Conservation (phyloP, 1,140 invertebrate genomes). For the Cherax destructor region DNA sequence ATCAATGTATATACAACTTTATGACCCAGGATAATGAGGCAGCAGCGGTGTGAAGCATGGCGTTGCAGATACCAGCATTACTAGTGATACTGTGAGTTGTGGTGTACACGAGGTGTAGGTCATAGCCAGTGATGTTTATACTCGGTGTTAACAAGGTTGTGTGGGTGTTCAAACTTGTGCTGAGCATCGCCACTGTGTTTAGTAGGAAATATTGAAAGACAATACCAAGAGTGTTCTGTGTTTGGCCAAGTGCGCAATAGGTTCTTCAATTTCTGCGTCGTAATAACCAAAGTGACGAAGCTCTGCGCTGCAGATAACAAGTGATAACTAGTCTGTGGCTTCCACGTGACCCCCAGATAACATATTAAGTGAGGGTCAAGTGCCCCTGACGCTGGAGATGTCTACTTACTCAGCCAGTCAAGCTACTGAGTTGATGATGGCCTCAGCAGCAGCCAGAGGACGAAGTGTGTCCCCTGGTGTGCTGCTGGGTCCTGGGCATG, state of each 20-base stretch:
- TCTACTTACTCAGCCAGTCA: too few species aligned
- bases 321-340: too few species aligned
- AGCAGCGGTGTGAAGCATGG: background rate
- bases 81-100: background rate
- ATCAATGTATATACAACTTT: slow-evolving; percentile 2
- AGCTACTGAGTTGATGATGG: background rate
- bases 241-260: background rate
- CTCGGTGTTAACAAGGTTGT: background rate
- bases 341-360: too few species aligned
- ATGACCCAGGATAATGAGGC: slow-evolving; percentile 12
- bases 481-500: slow-evolving; percentile 30
- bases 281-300: background rate
- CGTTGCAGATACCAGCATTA: background rate
- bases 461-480: slow-evolving; percentile 37
- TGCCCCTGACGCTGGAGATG: too few species aligned
- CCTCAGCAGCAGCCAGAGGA: background rate
- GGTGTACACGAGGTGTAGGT: background rate
- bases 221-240: too few species aligned
- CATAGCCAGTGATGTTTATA: background rate
- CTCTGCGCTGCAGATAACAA: too few species aligned
- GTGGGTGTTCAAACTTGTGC: background rate
- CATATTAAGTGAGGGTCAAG: too few species aligned
- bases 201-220: too few species aligned
- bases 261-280: background rate
- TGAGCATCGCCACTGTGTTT: background rate